These are phyloP conservation scores for Drosophila mojavensis DNA, from an alignment of 1,140 invertebrate species.

Conservation along the genomic window DNA sequence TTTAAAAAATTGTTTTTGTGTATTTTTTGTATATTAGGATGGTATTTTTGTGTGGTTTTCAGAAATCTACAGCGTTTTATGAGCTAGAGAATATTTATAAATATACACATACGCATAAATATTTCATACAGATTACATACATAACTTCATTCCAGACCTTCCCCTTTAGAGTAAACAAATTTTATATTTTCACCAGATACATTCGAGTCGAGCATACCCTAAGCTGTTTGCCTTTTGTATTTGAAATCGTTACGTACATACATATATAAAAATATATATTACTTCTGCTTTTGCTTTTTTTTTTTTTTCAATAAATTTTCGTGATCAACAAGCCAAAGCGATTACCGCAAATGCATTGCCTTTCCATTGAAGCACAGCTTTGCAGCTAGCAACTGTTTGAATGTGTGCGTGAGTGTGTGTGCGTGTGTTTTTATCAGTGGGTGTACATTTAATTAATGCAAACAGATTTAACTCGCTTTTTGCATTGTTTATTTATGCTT, in stretches of 20 bases:
- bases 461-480: slow-evolving; percentile 74
- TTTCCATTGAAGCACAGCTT: not conserved
- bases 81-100: too few species aligned
- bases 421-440: slow-evolving; percentile 5
- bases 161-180: not conserved
- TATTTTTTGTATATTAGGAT: too few species aligned
- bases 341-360: slow-evolving; percentile 76
- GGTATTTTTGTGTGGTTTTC: too few species aligned
- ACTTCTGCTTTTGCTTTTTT: too few species aligned
- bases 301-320: slow-evolving; percentile 42
- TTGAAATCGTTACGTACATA: slow-evolving; percentile 3
- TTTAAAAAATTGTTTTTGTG: too few species aligned
- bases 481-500: slow-evolving; percentile 38
- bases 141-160: not conserved
- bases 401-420: slow-evolving; percentile 7
- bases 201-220: not conserved
- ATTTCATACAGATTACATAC: too few species aligned
- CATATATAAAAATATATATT: not conserved
- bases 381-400: slow-evolving; percentile 2
- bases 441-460: slow-evolving; percentile 77
- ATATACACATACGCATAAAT: too few species aligned
- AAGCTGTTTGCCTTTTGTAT: slow-evolving; percentile 14
- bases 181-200: not conserved
- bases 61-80: too few species aligned
- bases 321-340: slow-evolving; percentile 72